Conservation (phyloP, 2,113 vertebrate species). For the Bostrychus sinensis region DNA sequence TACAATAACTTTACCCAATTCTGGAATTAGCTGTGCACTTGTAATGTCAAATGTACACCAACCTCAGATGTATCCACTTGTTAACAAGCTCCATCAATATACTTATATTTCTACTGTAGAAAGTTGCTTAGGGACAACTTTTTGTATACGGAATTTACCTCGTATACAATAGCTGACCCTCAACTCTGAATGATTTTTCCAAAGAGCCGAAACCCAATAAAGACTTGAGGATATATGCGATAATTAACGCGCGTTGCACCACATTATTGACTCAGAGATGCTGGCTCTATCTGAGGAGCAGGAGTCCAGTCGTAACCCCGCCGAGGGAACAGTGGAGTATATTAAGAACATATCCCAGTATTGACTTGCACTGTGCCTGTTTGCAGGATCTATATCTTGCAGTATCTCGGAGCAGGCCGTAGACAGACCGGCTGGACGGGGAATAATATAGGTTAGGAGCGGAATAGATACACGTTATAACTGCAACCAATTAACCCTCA, state of each 20-base stretch:
- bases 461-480: slow-evolving; percentile 30
- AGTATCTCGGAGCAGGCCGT: slow-evolving; percentile 35
- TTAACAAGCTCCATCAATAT: slow-evolving; percentile 4
- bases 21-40: background rate
- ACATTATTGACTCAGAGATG: slow-evolving; percentile 19
- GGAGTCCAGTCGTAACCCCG: slow-evolving; percentile 1
- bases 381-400: slow-evolving; percentile 32
- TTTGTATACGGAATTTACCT: background rate
- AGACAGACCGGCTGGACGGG: slow-evolving; percentile 14
- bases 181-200: background rate
- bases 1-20: background rate
- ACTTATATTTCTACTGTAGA: background rate
- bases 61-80: slow-evolving; percentile 7
- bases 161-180: background rate
- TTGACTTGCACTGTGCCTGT: slow-evolving; percentile 29
- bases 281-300: slow-evolving; percentile 1
- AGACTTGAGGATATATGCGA: background rate
- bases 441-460: slow-evolving; percentile 34
- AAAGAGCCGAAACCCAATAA: slow-evolving; percentile 5
- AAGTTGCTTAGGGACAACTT: background rate
- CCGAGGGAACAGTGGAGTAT: slow-evolving; percentile 12
- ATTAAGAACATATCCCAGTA: slow-evolving; percentile 38
- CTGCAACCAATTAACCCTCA: slow-evolving; percentile 49
- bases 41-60: background rate
- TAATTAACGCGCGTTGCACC: slow-evolving; percentile 3